Evolutionary conservation across 2,888 invertebrate species (phyloP).

Genomic region (Barypeithes pellucidus): DNA sequence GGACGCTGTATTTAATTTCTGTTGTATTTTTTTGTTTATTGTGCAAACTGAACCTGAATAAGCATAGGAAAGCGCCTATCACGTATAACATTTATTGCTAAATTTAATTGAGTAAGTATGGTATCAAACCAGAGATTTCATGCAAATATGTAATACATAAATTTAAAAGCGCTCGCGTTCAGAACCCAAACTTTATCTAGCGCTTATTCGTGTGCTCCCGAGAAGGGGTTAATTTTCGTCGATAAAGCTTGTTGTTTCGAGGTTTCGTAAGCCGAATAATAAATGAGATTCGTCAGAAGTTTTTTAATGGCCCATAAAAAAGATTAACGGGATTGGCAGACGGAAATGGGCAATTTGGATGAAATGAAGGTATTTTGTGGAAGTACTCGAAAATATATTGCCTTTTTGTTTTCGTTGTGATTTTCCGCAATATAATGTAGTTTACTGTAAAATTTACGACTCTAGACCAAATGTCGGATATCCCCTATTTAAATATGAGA

Average conservation of each 20-base stretch:
- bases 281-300: constrained; percentile 21
- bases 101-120: background rate
- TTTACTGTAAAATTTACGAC: too few relatives aligned
- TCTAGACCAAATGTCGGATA: too few relatives aligned
- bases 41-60: too few relatives aligned
- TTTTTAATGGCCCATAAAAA: constrained; percentile 15
- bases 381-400: background rate
- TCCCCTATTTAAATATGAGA: too few relatives aligned
- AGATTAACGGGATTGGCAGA: constrained; percentile 2
- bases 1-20: too few relatives aligned
- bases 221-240: constrained; percentile 14
- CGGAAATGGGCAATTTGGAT: constrained; percentile 13
- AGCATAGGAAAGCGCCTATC: too few relatives aligned
- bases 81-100: background rate
- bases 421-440: too few relatives aligned
- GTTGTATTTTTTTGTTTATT: too few relatives aligned
- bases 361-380: constrained; percentile 8
- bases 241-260: constrained; percentile 5
- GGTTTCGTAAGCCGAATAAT: constrained; percentile 10
- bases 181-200: background rate
- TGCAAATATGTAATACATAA: background rate
- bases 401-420: background rate
- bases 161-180: background rate
- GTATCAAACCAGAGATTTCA: background rate
- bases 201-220: background rate